Percentiles rank a stretch among this genome's conserved stretches.
These are phyloP conservation scores for Heteromurus nitidus DNA, from an alignment of 2,888 invertebrate genomes.

Conservation along the genomic window DNA sequence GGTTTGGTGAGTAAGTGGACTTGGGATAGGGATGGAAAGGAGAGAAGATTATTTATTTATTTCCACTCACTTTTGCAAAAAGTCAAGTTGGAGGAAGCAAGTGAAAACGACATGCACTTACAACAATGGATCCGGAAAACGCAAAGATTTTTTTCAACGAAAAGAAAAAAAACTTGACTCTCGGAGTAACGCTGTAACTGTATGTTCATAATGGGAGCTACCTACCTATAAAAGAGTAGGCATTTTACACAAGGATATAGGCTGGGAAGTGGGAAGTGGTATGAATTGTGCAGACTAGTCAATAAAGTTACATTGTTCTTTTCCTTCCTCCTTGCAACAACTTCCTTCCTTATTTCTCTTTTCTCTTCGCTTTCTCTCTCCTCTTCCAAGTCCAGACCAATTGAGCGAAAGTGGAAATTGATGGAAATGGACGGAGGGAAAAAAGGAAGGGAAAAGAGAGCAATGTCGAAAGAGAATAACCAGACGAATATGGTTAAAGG, in stretches of 20 bases:
- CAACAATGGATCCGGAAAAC: slow-evolving; percentile 2
- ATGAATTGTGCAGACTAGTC: too few relatives aligned
- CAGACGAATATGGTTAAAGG: neutral
- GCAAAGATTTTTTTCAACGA: too few relatives aligned
- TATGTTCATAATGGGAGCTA: neutral
- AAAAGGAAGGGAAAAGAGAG: slow-evolving; percentile 4
- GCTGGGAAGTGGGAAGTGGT: neutral
- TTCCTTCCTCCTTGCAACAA: slow-evolving; percentile 1
- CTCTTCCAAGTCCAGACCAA: slow-evolving; percentile 4
- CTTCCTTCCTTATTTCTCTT: slow-evolving; percentile 19
- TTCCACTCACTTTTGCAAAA: slow-evolving; percentile 20
- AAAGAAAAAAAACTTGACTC: neutral
- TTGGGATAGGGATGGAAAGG: neutral
- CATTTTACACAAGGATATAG: neutral
- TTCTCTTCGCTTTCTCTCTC: neutral
- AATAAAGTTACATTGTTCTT: slow-evolving; percentile 23
- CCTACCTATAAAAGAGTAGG: neutral
- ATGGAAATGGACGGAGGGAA: slow-evolving; percentile 14
- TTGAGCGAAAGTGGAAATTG: slow-evolving; percentile 35
- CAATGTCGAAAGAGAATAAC: neutral
- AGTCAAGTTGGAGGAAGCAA: neutral
- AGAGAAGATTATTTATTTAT: slow-evolving; percentile 30
- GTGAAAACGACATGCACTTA: slow-evolving; percentile 7
- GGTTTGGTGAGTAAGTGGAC: too few relatives aligned
- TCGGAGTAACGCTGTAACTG: neutral